Percentiles rank a stretch among this genome's conserved stretches.
These are phyloP conservation scores for Ailuropoda melanoleuca DNA, from an alignment of 2,113 vertebrate genomes.

Conservation along the genomic window DNA sequence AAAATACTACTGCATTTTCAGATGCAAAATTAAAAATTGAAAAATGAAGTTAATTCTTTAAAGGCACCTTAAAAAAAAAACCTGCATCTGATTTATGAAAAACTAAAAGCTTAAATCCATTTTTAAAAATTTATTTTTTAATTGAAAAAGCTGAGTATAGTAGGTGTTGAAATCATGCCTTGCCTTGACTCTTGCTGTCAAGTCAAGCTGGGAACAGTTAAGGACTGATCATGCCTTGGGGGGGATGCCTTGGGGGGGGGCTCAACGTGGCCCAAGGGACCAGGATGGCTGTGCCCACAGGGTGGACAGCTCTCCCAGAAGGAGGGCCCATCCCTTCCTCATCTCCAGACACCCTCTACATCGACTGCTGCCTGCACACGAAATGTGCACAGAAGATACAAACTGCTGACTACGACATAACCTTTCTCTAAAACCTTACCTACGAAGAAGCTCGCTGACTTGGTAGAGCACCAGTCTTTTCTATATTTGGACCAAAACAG, in stretches of 20 bases:
- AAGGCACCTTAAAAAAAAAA: conserved; percentile 44
- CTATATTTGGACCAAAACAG: not conserved
- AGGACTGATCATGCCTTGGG: too few relatives aligned
- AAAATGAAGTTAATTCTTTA: conserved; percentile 58
- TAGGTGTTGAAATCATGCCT: conserved; percentile 38
- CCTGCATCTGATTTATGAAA: conserved; percentile 46
- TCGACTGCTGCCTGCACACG: not conserved
- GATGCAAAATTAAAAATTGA: conserved; percentile 56
- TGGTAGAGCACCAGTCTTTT: not conserved
- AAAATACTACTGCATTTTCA: conserved; percentile 45
- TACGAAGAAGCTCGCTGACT: not conserved
- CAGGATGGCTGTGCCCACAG: too few relatives aligned
- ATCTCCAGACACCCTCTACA: not conserved
- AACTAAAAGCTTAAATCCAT: conserved; percentile 38
- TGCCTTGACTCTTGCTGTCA: not conserved
- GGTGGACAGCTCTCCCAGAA: not conserved
- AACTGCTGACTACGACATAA: not conserved
- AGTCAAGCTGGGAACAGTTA: not conserved
- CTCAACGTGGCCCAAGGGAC: not conserved
- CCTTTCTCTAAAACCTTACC: not conserved
- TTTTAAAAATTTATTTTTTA: conserved; percentile 60
- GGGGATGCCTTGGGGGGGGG: too few relatives aligned
- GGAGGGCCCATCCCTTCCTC: not conserved
- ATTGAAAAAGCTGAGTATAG: not conserved
- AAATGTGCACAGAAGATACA: not conserved